These are phyloP conservation scores for Protobothrops mucrosquamatus DNA, from an alignment of 2,113 vertebrate genomes.

Conservation along the genomic window DNA sequence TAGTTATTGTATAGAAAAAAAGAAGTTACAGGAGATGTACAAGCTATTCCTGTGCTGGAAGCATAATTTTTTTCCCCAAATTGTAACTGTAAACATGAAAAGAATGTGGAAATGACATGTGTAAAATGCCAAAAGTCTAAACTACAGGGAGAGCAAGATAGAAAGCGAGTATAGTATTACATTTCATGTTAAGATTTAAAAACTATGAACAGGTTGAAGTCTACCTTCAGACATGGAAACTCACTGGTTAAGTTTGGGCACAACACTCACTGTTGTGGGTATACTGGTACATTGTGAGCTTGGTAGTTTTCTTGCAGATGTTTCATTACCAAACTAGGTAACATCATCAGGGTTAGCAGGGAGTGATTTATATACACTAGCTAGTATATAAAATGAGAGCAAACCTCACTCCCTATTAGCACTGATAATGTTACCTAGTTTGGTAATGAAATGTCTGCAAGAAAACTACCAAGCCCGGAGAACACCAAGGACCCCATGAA, in stretches of 20 bases:
- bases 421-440: neutral
- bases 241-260: neutral
- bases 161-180: neutral
- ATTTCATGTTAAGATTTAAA: neutral
- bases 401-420: neutral
- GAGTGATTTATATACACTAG: neutral
- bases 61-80: neutral
- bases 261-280: neutral
- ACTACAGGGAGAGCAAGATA: neutral
- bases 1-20: neutral
- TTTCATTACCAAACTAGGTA: neutral
- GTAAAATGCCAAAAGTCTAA: neutral
- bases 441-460: neutral
- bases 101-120: neutral
- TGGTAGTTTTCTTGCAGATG: neutral
- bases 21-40: neutral
- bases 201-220: neutral
- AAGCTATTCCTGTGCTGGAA: neutral
- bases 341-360: neutral
- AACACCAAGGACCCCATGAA: neutral
- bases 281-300: neutral
- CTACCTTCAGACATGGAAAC: neutral
- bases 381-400: neutral
- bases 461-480: neutral
- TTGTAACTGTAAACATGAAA: neutral